These are phyloP conservation scores for Megastigmus dorsalis DNA, from an alignment of 2,888 invertebrate species.

Conservation along the genomic window DNA sequence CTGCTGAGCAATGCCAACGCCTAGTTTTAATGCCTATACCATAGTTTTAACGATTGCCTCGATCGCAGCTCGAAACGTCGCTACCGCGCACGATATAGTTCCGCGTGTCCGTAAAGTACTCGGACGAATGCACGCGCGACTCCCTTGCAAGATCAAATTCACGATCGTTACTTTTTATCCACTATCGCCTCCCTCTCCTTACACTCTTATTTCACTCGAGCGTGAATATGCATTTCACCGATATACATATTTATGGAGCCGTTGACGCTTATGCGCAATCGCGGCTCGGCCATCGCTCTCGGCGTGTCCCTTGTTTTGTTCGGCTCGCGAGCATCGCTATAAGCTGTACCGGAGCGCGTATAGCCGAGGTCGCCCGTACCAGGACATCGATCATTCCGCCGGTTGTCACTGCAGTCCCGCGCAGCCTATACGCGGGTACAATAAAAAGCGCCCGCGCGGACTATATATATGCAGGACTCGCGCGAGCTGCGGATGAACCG, in stretches of 20 bases:
- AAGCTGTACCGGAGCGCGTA: too few species aligned
- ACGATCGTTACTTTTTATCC: not conserved
- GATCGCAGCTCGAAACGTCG: not conserved
- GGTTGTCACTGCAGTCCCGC: not conserved
- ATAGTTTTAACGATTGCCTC: not conserved
- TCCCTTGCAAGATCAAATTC: not conserved
- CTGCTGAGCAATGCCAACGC: too few species aligned
- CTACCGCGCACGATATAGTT: not conserved
- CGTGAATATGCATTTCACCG: slow-evolving; percentile 10
- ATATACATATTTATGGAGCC: slow-evolving; percentile 26
- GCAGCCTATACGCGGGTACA: too few species aligned
- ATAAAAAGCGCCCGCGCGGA: slow-evolving; percentile 1
- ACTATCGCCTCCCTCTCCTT: too few species aligned
- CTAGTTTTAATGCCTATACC: not conserved
- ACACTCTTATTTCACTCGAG: not conserved
- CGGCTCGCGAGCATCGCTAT: too few species aligned
- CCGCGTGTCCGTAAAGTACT: not conserved
- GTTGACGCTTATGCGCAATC: slow-evolving; percentile 17
- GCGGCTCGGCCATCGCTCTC: not conserved
- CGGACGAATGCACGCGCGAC: not conserved
- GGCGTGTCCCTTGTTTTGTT: not conserved
- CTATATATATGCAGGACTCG: too few species aligned
- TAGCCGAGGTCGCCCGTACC: too few species aligned
- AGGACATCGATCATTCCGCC: slow-evolving; percentile 24
- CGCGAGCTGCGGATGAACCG: too few species aligned